Percentiles rank a stretch among this genome's conserved stretches.
These are phyloP conservation scores for Geotrypetes seraphini DNA, from an alignment of 2,797 vertebrate genomes.

Conservation along the genomic window DNA sequence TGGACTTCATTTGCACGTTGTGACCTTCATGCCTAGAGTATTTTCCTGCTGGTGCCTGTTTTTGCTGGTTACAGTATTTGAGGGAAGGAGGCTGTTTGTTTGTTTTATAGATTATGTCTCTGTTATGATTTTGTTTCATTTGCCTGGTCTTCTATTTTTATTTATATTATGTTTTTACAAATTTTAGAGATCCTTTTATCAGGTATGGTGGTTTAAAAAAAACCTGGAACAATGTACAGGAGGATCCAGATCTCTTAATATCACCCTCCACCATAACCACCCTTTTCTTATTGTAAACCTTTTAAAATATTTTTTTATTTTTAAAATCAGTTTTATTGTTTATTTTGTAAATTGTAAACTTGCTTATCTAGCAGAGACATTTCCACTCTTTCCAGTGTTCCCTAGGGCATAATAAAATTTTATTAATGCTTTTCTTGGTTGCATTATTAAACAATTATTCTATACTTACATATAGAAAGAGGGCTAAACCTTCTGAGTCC, in stretches of 20 bases:
- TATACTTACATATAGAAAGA: no score
- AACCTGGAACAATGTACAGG: conserved; percentile 21
- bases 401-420: conserved; percentile 43
- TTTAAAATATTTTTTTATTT: no score
- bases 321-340: conserved; percentile 38
- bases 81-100: conserved; percentile 7
- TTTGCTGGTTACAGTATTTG: conserved; percentile 20
- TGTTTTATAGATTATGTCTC: conserved; percentile 25
- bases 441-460: no score
- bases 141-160: conserved; percentile 31
- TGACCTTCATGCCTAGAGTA: conserved; percentile 29
- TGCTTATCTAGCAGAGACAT: conserved; percentile 53
- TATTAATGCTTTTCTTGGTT: no score
- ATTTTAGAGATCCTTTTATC: conserved; percentile 5
- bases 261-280: no score
- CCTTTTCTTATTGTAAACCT: no score
- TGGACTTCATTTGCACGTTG: conserved; percentile 16
- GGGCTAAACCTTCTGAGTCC: no score
- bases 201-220: conserved; percentile 36
- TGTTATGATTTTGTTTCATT: conserved; percentile 35
- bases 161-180: no score
- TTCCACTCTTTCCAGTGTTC: conserved; percentile 51
- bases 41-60: conserved; percentile 31
- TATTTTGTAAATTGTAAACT: conserved; percentile 43
- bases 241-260: no score